These are phyloP conservation scores for Apogon talboti DNA, from an alignment of 2,797 vertebrate species.

Conservation along the genomic window DNA sequence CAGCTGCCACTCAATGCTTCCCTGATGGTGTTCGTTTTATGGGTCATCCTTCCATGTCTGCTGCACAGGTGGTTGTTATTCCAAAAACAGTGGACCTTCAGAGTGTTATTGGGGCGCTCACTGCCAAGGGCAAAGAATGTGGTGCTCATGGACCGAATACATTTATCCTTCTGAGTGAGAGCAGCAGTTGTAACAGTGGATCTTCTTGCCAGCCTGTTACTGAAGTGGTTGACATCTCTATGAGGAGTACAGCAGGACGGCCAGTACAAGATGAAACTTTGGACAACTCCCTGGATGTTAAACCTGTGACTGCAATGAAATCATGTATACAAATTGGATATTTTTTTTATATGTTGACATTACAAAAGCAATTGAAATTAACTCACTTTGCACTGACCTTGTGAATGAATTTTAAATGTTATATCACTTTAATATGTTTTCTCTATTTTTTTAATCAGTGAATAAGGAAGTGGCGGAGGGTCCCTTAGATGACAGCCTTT, in stretches of 20 bases:
- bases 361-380: neutral
- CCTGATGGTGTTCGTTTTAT: conserved; percentile 88
- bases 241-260: conserved; percentile 14
- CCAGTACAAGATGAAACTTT: conserved; percentile 16
- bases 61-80: conserved; percentile 90
- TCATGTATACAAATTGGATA: conserved; percentile 48
- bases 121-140: conserved; percentile 90
- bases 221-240: conserved; percentile 9
- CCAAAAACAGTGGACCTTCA: conserved; percentile 89
- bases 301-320: conserved; percentile 60
- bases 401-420: neutral
- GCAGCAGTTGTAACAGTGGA: conserved; percentile 37
- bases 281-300: conserved; percentile 26
- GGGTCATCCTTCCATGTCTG: conserved; percentile 90
- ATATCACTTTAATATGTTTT: neutral
- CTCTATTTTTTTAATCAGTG: conserved; percentile 43
- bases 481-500: conserved; percentile 89
- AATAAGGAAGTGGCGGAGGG: conserved; percentile 73
- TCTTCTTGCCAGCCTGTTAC: conserved; percentile 30
- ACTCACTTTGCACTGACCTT: neutral
- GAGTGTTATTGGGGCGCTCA: conserved; percentile 89
- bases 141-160: conserved; percentile 90
- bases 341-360: neutral
- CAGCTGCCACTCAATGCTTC: conserved; percentile 70
- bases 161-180: conserved; percentile 91